phyloP scores from a whole-genome alignment of 1,140 invertebrate species.

The Leguminivora glycinivorella region DNA sequence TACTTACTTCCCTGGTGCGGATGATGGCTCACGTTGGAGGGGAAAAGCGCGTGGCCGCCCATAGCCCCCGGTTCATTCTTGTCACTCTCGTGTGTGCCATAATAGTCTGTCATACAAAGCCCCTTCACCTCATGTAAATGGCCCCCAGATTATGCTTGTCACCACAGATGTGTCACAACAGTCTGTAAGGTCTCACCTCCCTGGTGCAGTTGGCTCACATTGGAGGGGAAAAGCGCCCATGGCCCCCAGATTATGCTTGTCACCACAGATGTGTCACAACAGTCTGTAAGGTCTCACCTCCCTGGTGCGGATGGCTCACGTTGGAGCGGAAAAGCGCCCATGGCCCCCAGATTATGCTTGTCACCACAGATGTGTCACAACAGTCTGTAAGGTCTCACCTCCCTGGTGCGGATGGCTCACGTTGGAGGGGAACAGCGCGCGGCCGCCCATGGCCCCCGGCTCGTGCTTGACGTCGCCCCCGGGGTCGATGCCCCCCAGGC shows the following conservation, averaged over 20 bases:
- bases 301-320: constrained; percentile 66
- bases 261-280: too few relatives aligned
- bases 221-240: constrained; percentile 57
- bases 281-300: too few relatives aligned
- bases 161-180: too few relatives aligned
- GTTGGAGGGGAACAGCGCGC: constrained; percentile 60
- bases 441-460: constrained; percentile 49
- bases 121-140: too few relatives aligned
- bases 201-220: constrained; percentile 65
- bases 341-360: too few relatives aligned
- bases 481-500: constrained; percentile 72
- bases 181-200: constrained; percentile 48
- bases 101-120: too few relatives aligned
- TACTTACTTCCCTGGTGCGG: constrained; percentile 66
- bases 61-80: constrained; percentile 56
- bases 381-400: constrained; percentile 42
- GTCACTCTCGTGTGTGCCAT: too few relatives aligned
- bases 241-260: constrained; percentile 57
- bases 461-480: constrained; percentile 70
- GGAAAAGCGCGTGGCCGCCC: constrained; percentile 61
- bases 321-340: constrained; percentile 62
- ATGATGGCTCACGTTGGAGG: constrained; percentile 58
- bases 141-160: too few relatives aligned
- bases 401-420: constrained; percentile 67
- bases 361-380: too few relatives aligned